phyloP scores from a whole-genome alignment of 2,888 invertebrate genomes.

The Eupithecia pulchellata region DNA sequence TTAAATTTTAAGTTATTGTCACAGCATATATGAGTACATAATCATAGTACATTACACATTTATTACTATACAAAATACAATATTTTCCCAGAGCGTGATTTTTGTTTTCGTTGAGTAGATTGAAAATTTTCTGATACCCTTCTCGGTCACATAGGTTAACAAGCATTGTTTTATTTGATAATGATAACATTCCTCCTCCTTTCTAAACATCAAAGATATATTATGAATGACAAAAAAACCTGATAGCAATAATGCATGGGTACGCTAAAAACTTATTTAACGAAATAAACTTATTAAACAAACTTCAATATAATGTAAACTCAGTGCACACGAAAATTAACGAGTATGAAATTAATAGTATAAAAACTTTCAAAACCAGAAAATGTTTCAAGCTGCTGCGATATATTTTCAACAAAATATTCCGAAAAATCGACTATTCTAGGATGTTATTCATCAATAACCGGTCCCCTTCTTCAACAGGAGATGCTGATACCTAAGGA shows the following conservation, averaged over 20 bases:
- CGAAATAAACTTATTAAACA: no score
- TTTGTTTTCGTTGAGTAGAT: not conserved
- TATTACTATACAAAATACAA: no score
- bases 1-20: no score
- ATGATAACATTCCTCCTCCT: not conserved
- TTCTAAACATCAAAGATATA: not conserved
- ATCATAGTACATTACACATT: no score
- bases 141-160: not conserved
- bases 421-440: no score
- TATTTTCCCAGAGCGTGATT: not conserved
- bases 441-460: not conserved
- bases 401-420: not conserved
- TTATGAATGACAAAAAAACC: no score
- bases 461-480: conserved; percentile 53
- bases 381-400: not conserved
- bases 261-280: no score
- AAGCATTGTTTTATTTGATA: not conserved
- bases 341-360: no score
- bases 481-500: conserved; percentile 82
- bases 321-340: not conserved
- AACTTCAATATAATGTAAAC: no score
- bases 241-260: no score
- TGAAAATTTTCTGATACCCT: not conserved
- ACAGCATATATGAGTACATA: no score
- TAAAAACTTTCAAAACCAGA: not conserved